phyloP scores from a whole-genome alignment of 2,797 vertebrate species.

The Galago senegalensis region DNA sequence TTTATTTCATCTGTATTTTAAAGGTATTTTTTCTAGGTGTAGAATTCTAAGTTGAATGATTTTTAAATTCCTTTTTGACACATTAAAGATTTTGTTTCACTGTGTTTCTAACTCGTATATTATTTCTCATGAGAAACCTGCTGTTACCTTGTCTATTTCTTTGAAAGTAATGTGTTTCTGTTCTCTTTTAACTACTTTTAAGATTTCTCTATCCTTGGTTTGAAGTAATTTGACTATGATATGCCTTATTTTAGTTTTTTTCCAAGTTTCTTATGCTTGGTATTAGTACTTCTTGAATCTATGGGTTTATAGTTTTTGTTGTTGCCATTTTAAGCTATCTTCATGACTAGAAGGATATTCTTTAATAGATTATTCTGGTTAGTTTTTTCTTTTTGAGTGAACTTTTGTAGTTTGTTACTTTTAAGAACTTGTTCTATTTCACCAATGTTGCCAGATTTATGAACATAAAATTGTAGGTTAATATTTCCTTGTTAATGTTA shows the following conservation, averaged over 20 bases:
- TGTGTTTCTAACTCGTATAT: background rate
- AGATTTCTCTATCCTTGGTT: background rate
- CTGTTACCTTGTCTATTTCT: slow-evolving; percentile 20
- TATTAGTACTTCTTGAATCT: background rate
- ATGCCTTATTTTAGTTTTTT: background rate
- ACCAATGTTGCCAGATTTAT: background rate
- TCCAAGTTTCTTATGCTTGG: background rate
- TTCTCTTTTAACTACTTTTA: background rate
- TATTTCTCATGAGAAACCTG: slow-evolving; percentile 31
- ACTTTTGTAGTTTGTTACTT: background rate
- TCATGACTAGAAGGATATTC: background rate
- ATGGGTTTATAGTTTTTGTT: background rate
- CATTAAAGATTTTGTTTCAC: background rate
- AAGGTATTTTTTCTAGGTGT: background rate
- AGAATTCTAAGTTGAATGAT: background rate
- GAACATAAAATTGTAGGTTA: background rate
- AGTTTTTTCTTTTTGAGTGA: background rate
- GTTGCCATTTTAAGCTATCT: background rate
- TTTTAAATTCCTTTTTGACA: background rate
- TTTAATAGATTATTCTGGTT: background rate
- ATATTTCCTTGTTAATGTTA: background rate
- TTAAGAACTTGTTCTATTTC: background rate
- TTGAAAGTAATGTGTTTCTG: background rate
- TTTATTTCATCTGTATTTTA: slow-evolving; percentile 20
- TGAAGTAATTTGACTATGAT: background rate